Percentiles rank a stretch among this genome's conserved stretches.
phyloP scores from a whole-genome alignment of 2,113 vertebrate species.

The Oenanthe melanoleuca region DNA sequence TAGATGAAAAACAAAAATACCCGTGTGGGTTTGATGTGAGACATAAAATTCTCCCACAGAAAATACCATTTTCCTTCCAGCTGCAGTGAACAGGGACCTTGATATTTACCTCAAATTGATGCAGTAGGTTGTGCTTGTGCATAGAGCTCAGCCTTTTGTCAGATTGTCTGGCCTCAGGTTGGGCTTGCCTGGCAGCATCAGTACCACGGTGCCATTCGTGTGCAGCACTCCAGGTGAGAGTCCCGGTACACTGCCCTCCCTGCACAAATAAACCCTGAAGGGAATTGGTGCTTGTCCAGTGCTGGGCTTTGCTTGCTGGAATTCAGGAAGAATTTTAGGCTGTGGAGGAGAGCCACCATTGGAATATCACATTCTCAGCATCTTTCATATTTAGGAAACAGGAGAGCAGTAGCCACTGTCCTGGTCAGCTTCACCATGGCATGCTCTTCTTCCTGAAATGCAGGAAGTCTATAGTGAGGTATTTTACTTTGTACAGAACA shows the following conservation, averaged over 20 bases:
- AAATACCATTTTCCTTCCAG: background rate
- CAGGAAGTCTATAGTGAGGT: background rate
- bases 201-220: fast-evolving
- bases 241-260: background rate
- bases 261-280: background rate
- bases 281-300: background rate
- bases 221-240: background rate
- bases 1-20: fast-evolving
- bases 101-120: background rate
- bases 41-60: background rate
- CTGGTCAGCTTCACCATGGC: background rate
- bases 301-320: background rate
- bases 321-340: background rate
- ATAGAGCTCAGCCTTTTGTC: background rate
- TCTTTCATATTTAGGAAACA: background rate
- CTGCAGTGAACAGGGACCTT: background rate
- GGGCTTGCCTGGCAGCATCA: background rate
- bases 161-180: background rate
- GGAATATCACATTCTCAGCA: background rate
- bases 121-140: background rate
- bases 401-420: background rate
- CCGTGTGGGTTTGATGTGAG: background rate
- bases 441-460: background rate
- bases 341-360: background rate
- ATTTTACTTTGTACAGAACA: background rate